These are phyloP conservation scores for Melozone crissalis DNA, from an alignment of 2,113 vertebrate genomes.

Conservation along the genomic window DNA sequence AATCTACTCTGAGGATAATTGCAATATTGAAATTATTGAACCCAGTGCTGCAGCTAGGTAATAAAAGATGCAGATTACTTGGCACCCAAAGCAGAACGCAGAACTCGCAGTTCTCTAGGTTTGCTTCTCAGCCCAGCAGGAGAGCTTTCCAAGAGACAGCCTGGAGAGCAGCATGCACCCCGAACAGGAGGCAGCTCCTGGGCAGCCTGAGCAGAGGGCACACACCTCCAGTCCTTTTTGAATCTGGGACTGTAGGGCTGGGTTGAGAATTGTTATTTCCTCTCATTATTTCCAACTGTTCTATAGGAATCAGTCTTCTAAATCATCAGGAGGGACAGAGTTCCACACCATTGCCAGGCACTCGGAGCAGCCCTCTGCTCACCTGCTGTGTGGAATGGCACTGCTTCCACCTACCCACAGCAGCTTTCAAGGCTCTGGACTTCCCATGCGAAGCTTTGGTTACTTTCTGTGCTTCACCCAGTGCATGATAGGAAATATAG, in stretches of 20 bases:
- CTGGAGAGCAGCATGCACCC: neutral
- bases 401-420: neutral
- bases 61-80: neutral
- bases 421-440: neutral
- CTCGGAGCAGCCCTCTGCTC: neutral
- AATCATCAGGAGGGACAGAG: rapidly evolving
- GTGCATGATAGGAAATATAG: rapidly evolving
- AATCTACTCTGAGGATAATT: neutral
- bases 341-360: rapidly evolving
- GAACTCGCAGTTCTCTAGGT: neutral
- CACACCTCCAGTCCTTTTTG: neutral
- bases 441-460: neutral
- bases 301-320: neutral
- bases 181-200: neutral
- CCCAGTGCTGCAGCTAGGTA: neutral
- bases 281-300: neutral
- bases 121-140: neutral
- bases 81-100: neutral
- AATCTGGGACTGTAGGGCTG: neutral
- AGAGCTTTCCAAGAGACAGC: neutral
- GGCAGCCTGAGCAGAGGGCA: neutral
- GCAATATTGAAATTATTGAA: neutral
- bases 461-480: neutral
- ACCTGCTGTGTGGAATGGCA: rapidly evolving
- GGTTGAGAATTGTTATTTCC: neutral